Evolutionary conservation across 2,888 invertebrate genomes (phyloP).

Genomic region (Mimachlamys varia): DNA sequence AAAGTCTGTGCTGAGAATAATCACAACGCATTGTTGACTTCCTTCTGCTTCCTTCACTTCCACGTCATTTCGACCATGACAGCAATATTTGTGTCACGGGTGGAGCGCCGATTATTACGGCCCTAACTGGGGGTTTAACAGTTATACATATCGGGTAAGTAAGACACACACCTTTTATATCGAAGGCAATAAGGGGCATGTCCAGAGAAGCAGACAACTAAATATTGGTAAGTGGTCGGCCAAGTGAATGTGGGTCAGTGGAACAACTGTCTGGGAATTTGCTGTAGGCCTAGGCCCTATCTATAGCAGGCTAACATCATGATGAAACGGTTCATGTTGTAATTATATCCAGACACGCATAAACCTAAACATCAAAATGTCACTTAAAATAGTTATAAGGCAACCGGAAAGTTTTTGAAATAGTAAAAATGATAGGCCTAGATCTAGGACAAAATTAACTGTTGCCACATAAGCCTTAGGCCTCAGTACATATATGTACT

Average conservation of each 20-base stretch:
- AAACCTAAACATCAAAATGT: too few species aligned
- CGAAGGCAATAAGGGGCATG: background rate
- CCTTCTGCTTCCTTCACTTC: conserved; percentile 27
- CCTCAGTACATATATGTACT: too few species aligned
- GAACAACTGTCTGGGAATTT: background rate
- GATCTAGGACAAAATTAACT: too few species aligned
- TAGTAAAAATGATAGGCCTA: too few species aligned
- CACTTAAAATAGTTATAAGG: too few species aligned
- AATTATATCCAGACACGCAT: too few species aligned
- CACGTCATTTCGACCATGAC: conserved; percentile 36
- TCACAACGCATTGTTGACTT: conserved; percentile 6
- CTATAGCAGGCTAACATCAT: too few species aligned
- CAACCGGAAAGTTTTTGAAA: too few species aligned
- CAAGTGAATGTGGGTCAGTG: background rate
- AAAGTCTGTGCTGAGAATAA: conserved; percentile 14
- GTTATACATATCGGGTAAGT: background rate
- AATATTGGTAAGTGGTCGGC: background rate
- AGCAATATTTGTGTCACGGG: conserved; percentile 2
- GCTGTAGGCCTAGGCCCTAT: too few species aligned
- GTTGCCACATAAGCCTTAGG: too few species aligned
- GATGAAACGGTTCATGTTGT: background rate
- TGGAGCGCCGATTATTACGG: background rate
- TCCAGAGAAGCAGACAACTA: background rate
- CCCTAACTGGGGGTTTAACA: background rate
- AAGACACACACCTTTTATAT: background rate